Evolutionary conservation across 2,797 vertebrate genomes (phyloP).

Genomic region (Danionella dracula): DNA sequence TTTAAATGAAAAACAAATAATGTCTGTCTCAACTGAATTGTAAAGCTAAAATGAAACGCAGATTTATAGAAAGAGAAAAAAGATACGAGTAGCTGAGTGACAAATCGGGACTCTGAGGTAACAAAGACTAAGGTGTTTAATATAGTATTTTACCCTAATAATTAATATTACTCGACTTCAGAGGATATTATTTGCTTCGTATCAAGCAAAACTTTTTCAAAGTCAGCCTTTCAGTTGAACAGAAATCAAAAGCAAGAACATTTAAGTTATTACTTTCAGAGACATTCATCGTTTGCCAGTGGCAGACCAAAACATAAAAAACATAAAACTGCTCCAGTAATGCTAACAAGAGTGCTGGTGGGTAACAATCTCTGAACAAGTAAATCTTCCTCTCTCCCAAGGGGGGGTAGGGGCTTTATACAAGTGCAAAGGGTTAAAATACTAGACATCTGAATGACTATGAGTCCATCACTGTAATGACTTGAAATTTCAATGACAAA

Average conservation of each 20-base stretch:
- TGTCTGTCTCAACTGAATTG: slow-evolving; percentile 38
- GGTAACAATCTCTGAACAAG: slow-evolving; percentile 21
- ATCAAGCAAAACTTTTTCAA: slow-evolving; percentile 21
- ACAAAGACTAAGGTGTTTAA: slow-evolving; percentile 37
- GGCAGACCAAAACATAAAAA: neutral
- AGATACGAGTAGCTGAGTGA: neutral
- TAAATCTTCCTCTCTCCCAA: neutral
- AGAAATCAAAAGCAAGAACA: slow-evolving; percentile 6
- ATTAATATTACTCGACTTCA: slow-evolving; percentile 11
- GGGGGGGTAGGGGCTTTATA: neutral
- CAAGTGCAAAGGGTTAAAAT: slow-evolving; percentile 12
- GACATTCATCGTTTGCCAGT: slow-evolving; percentile 30
- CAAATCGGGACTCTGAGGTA: slow-evolving; percentile 38
- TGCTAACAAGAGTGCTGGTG: slow-evolving; percentile 22
- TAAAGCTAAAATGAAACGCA: slow-evolving; percentile 1
- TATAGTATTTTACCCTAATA: slow-evolving; percentile 3
- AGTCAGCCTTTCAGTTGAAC: too few relatives aligned
- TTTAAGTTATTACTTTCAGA: neutral
- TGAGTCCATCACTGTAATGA: neutral
- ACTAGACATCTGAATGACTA: neutral
- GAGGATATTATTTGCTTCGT: slow-evolving; percentile 5
- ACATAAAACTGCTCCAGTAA: slow-evolving; percentile 11
- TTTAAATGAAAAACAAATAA: slow-evolving; percentile 47
- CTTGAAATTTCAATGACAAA: neutral
- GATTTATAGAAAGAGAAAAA: neutral